phyloP scores from a whole-genome alignment of 2,797 vertebrate genomes.

The Rhabdophis nuchalis region DNA sequence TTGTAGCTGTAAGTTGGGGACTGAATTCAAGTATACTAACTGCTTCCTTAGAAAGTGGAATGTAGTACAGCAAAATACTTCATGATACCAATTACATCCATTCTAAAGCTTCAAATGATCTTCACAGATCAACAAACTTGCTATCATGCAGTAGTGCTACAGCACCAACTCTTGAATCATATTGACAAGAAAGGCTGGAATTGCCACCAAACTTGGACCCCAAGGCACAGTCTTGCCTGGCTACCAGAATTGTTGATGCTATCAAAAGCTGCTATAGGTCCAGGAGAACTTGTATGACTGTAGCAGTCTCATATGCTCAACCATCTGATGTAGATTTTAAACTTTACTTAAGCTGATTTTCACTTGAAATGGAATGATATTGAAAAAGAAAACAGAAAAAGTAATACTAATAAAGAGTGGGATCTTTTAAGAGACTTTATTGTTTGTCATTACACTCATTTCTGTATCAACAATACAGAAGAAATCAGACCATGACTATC shows the following conservation, averaged over 20 bases:
- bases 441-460: neutral
- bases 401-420: neutral
- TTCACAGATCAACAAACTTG: neutral
- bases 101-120: neutral
- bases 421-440: neutral
- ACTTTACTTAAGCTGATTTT: neutral
- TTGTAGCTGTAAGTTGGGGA: no score
- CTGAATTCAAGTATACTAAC: neutral
- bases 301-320: neutral
- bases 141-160: neutral
- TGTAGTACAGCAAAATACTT: neutral
- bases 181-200: neutral
- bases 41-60: neutral
- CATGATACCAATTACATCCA: neutral
- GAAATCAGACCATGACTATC: neutral
- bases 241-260: neutral
- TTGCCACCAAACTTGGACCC: neutral
- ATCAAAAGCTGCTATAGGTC: neutral
- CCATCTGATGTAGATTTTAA: neutral
- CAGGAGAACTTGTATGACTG: neutral
- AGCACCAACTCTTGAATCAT: neutral
- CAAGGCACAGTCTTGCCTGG: neutral
- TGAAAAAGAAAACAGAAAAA: neutral
- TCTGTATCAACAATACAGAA: neutral
- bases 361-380: neutral